Conservation (phyloP, 2,113 vertebrate genomes). For the Ramphastos sulfuratus region DNA sequence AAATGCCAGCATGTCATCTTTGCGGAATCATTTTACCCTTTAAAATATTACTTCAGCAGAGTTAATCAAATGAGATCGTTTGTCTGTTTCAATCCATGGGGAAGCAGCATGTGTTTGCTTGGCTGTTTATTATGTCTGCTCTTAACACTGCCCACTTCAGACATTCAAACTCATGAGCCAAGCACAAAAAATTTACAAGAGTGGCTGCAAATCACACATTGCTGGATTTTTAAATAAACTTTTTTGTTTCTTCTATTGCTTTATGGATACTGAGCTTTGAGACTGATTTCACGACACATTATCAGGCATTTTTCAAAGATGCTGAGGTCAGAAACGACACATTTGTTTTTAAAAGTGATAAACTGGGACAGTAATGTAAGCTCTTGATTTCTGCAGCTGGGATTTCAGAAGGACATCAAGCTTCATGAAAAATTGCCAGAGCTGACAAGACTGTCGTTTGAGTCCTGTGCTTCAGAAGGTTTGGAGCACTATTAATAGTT, state of each 20-base stretch:
- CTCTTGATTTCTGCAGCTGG: constrained; percentile 7
- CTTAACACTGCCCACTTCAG: constrained; percentile 2
- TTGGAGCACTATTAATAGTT: neutral
- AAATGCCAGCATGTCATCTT: constrained; percentile 64
- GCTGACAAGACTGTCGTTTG: neutral
- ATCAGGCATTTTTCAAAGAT: constrained; percentile 3
- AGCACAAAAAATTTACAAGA: neutral
- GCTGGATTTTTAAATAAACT: neutral
- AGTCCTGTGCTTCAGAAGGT: constrained; percentile 2
- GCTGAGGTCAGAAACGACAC: neutral
- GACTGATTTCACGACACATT: neutral
- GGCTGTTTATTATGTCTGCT: constrained; percentile 7
- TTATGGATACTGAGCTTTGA: constrained; percentile 11
- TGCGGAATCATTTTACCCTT: constrained; percentile 37
- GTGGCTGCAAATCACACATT: neutral
- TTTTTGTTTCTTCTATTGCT: constrained; percentile 16
- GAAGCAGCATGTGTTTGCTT: neutral
- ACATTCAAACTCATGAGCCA: neutral
- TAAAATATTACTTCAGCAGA: constrained; percentile 59
- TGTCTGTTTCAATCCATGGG: constrained; percentile 18
- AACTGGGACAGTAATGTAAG: constrained; percentile 10
- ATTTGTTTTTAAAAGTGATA: constrained; percentile 25
- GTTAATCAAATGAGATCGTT: constrained; percentile 57
- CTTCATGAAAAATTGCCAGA: neutral
- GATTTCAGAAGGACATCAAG: constrained; percentile 3